Evolutionary conservation across 2,113 vertebrate species (phyloP).

Genomic region (Notiomystis cincta): DNA sequence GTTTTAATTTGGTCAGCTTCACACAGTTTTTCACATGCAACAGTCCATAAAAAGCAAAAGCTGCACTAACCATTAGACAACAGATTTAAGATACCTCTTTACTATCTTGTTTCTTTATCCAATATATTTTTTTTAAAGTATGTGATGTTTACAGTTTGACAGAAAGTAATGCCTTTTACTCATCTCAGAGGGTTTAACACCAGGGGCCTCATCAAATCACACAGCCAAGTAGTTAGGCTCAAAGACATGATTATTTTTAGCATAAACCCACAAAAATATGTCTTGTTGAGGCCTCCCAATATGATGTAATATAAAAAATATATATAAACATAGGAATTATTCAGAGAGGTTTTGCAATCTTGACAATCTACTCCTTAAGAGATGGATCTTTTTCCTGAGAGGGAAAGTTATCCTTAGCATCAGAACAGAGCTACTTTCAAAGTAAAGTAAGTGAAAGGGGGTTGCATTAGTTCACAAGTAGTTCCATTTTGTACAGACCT

Average conservation of each 20-base stretch:
- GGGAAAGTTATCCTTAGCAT: neutral
- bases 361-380: neutral
- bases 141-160: neutral
- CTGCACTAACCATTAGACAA: neutral
- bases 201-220: neutral
- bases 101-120: neutral
- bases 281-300: neutral
- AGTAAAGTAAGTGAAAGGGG: neutral
- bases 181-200: neutral
- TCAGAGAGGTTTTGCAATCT: neutral
- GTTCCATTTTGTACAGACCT: neutral
- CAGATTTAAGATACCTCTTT: neutral
- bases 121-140: neutral
- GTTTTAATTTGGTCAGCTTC: slow-evolving; percentile 10
- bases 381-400: neutral
- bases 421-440: neutral
- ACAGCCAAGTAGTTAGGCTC: neutral
- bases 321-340: slow-evolving; percentile 10
- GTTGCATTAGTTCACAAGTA: neutral
- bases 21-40: neutral
- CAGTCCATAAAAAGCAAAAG: neutral
- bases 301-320: slow-evolving; percentile 17
- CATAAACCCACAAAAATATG: slow-evolving; percentile 1
- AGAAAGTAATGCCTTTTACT: neutral
- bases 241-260: slow-evolving; percentile 8